Base-by-base conservation (phyloP, 2,113 vertebrate genomes). In the Arothron firmamentum region DNA sequence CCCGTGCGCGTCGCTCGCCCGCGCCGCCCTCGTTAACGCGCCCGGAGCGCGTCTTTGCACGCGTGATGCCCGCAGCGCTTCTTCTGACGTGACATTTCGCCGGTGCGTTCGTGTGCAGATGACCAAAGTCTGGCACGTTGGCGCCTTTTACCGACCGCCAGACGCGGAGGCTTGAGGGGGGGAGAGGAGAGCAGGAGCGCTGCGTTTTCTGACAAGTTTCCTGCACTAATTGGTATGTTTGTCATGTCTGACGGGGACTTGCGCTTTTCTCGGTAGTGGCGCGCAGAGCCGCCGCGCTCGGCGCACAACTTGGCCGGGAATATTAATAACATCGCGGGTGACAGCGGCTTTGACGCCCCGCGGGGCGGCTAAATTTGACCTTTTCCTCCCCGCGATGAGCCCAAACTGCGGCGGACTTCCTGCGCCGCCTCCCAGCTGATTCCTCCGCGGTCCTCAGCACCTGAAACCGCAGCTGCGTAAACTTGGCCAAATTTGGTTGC, bases 401-500 rank as follows among this genome's bases (percentile, higher is more conserved):
- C 59, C 51, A 25, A 73, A 59, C 84, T 78, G 74, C 52, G 60
- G 45, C 65, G 62, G 60, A 9, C 71, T 56, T 52, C 74, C 59
- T 50, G 57, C 41, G 25, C 56, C 72, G 52, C 54, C 73, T 49
- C 69, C 58, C 66, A 55, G 28, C 5, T 31, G 28, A 31, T 34
- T 15, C 67, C 63, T 61, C 59, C 3, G n/a, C 56, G 45, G 13
- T 15, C 2, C 45, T 47, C 45, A 6, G 45, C 62, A 54, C 25
- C 70, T 13, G 62, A 56, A 63, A 17, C 38, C 60, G 49, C 73
- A 74, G 81, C 79, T 75, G 79, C 75, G 74, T 62, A 79, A 84
- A 83, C 77, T 86, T 85, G 80, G 53, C 66, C 71, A 73, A 56
- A 77, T 64, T 70, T 64, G 74, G 66, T 71, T 38, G 80, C 80